Conservation (phyloP, 1,140 invertebrate genomes). For the Hyphantria cunea region DNA sequence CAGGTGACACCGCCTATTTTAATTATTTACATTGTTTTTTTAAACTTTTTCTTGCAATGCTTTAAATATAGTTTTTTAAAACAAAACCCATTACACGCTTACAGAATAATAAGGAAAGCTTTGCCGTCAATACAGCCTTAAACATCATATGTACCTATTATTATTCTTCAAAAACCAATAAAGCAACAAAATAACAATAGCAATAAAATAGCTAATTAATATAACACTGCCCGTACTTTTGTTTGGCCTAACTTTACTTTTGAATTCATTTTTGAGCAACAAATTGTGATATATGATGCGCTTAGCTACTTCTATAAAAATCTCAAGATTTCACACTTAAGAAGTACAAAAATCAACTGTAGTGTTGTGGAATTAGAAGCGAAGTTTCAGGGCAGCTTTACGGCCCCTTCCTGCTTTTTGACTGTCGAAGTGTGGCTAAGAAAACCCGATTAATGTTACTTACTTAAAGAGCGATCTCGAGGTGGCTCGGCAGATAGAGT, state of each 20-base stretch:
- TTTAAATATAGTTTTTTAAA: no score
- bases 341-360: neutral
- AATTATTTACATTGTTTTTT: no score
- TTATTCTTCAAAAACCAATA: no score
- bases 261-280: conserved; percentile 18
- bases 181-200: no score
- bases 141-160: no score
- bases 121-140: no score
- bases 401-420: neutral
- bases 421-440: conserved; percentile 4
- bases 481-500: conserved; percentile 60
- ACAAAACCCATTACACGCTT: no score
- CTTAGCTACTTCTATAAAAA: conserved; percentile 16
- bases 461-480: conserved; percentile 72
- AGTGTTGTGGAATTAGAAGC: neutral
- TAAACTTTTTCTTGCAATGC: no score
- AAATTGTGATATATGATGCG: conserved; percentile 27
- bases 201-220: no score
- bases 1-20: no score
- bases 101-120: no score
- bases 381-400: neutral
- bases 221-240: neutral
- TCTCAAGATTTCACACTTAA: conserved; percentile 3
- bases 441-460: conserved; percentile 79
- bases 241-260: conserved; percentile 8